These are phyloP conservation scores for Channallabes apus DNA, from an alignment of 2,797 vertebrate species.

Conservation along the genomic window DNA sequence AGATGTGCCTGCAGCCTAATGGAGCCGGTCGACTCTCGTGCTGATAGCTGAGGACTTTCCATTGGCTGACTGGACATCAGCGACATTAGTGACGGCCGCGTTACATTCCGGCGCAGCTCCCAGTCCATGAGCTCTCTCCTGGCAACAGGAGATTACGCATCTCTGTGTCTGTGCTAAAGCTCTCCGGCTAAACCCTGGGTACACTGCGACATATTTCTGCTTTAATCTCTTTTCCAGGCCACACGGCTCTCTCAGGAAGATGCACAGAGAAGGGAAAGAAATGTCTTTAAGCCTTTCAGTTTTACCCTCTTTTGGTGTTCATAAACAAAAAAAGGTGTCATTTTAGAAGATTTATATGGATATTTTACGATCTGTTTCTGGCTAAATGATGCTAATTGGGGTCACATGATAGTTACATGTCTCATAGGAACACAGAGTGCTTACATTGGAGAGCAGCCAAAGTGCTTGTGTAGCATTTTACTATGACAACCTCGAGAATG, in stretches of 20 bases:
- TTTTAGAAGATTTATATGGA: neutral
- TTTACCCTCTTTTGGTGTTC: neutral
- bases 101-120: conserved; percentile 42
- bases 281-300: neutral
- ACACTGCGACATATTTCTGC: conserved; percentile 43
- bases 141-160: conserved; percentile 46
- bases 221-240: conserved; percentile 51
- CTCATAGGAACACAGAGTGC: neutral
- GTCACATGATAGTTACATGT: neutral
- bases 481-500: neutral
- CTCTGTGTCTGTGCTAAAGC: conserved; percentile 45
- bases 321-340: neutral
- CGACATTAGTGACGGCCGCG: conserved; percentile 24
- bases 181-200: conserved; percentile 40
- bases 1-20: conserved; percentile 63
- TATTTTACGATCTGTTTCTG: neutral
- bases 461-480: neutral
- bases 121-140: conserved; percentile 26
- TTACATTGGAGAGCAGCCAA: neutral
- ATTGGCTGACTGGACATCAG: neutral
- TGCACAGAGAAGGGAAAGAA: neutral
- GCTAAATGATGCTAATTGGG: neutral
- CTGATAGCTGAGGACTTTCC: conserved; percentile 29
- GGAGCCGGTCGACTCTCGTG: conserved; percentile 41
- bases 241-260: conserved; percentile 25